Percentiles rank a stretch among this genome's conserved stretches.
Conservation (phyloP, 2,888 invertebrate species). For the Noctua comes region DNA sequence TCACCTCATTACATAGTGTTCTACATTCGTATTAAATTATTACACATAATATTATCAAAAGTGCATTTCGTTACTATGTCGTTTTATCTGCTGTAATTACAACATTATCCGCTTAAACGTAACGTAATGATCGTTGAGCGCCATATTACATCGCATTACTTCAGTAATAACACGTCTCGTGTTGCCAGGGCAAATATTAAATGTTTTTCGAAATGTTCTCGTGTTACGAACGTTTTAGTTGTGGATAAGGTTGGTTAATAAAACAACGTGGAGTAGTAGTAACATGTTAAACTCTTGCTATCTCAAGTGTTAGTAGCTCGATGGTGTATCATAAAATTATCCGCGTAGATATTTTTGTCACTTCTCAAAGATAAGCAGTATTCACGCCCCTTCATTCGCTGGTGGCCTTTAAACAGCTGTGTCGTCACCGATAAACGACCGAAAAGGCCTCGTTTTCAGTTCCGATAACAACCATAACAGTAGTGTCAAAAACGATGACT, state of each 20-base stretch:
- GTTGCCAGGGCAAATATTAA: constrained; percentile 24
- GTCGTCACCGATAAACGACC: constrained; percentile 65
- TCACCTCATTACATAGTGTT: constrained; percentile 16
- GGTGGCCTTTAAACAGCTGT: constrained; percentile 67
- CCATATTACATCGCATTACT: constrained; percentile 40
- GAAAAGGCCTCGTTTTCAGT: constrained; percentile 62
- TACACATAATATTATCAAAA: constrained; percentile 24
- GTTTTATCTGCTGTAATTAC: constrained; percentile 32
- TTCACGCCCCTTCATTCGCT: constrained; percentile 42
- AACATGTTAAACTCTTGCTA: constrained; percentile 1
- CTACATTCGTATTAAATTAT: constrained; percentile 20
- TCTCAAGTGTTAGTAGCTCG: constrained; percentile 26
- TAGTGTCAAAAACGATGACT: constrained; percentile 59
- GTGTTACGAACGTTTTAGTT: background rate
- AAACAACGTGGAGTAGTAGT: background rate
- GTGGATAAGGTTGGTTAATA: background rate
- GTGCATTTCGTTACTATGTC: constrained; percentile 27
- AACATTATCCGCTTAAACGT: constrained; percentile 27
- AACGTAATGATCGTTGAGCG: constrained; percentile 22
- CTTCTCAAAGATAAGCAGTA: constrained; percentile 46
- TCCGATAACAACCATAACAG: constrained; percentile 63
- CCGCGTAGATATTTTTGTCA: constrained; percentile 32
- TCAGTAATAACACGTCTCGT: constrained; percentile 28
- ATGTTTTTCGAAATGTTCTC: constrained; percentile 25
- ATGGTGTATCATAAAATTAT: constrained; percentile 17